Conservation (phyloP, 2,113 vertebrate genomes). For the Oryzias woworae region DNA sequence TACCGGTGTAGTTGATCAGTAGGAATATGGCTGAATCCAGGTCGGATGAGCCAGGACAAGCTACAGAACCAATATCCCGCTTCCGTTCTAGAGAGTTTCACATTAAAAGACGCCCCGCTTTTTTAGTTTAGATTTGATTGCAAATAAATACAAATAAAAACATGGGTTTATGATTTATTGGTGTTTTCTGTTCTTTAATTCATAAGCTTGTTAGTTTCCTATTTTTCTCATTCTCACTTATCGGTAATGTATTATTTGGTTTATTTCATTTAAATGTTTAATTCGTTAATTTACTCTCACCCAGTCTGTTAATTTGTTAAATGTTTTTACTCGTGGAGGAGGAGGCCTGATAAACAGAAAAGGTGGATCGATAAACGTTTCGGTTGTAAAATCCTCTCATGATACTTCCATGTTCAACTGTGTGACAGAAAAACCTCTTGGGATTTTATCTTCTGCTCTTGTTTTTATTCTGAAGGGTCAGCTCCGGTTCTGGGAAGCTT, state of each 20-base stretch:
- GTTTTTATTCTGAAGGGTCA: conserved; percentile 38
- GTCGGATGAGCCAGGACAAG: conserved; percentile 20
- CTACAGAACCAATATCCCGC: fast-evolving
- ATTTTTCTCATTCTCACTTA: too few species aligned
- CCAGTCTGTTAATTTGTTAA: too few species aligned
- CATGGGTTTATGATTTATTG: not conserved
- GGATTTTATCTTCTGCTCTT: too few species aligned
- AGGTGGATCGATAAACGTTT: too few species aligned
- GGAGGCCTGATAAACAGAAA: too few species aligned
- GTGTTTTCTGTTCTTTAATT: not conserved
- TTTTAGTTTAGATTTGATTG: not conserved
- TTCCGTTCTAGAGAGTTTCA: conserved; percentile 35
- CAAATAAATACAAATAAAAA: not conserved
- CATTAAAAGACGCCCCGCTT: conserved; percentile 35
- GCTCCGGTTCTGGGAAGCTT: not conserved
- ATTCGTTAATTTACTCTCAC: too few species aligned
- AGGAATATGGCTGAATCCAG: conserved; percentile 66
- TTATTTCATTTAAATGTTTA: too few species aligned
- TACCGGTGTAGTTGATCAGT: conserved; percentile 45
- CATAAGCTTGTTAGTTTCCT: not conserved
- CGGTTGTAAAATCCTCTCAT: too few species aligned
- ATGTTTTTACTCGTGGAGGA: too few species aligned
- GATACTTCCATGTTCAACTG: too few species aligned
- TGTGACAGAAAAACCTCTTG: too few species aligned
- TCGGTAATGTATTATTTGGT: too few species aligned